Evolutionary conservation across 2,888 invertebrate genomes (phyloP), one percentile per base, ranked within the genome.

Genomic region (Rhaphigaster nebulosa): DNA sequence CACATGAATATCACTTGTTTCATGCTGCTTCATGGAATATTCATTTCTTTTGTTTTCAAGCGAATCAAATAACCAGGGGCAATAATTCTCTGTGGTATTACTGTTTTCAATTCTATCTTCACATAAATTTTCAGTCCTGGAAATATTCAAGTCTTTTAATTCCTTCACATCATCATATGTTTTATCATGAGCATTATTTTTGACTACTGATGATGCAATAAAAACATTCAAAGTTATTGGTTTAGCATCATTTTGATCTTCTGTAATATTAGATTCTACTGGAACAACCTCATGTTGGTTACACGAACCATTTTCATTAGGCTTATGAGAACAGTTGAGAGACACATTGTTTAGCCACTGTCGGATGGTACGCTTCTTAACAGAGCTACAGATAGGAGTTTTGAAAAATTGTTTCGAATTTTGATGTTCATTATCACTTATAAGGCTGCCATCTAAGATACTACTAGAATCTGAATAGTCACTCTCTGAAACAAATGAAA

Each of bases 271-370:
- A 6, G 70, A 38, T 76, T 76, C 38, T 29, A 8, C 1, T 6
- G 20, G 12, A 38, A 60, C n/a, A n/a, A 34, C 20, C 38, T 76
- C 70, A 38, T 8, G 6, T 23, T 38, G 0, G 20, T 76, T 5
- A 76, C 8, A 23, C 8, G 38, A 20, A n/a, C 23, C 45, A 84
- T n/a, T 84, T 15, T 84, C 45, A n/a, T 88, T 20, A 1, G 70
- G 89, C 76, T 89, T 89, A 29, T 13, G n/a, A 52, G 89, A 50
- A 41, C 65, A 60, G 41, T 76, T 90, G 4, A 90, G 90, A 5
- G 90, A 45, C 34, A 90, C 84, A 90, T 54, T 90, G 20, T 56
- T 90, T 15, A 90, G 34, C 90, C 90, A 90, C 15, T 80, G 34
- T 84, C 54, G 76, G n/a, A 90, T 84, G 12, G 80, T 54, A 8